Evolutionary conservation across 2,888 invertebrate genomes (phyloP).

Genomic region (Operophtera brumata): DNA sequence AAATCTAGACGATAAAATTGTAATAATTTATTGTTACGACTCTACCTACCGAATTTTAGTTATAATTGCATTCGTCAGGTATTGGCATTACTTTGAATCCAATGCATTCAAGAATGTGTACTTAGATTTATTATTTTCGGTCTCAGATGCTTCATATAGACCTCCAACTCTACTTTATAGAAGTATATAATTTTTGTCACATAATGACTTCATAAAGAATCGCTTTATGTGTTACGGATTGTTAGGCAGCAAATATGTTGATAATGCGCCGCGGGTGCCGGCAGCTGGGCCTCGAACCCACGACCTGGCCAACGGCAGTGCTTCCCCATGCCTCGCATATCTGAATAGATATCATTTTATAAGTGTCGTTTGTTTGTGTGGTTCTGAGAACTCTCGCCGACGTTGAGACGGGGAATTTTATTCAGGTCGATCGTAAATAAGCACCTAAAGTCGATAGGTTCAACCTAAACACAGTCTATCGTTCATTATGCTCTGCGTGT

Average conservation of each 20-base stretch:
- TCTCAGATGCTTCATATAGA: too few relatives aligned
- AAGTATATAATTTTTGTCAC: not conserved
- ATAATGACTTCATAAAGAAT: not conserved
- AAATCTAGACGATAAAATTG: too few relatives aligned
- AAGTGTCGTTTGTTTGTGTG: slow-evolving; percentile 23
- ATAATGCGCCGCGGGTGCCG: slow-evolving; percentile 43
- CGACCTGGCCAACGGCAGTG: slow-evolving; percentile 32
- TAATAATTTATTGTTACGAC: too few relatives aligned
- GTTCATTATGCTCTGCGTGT: too few relatives aligned
- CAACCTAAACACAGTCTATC: too few relatives aligned
- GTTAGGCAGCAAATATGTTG: slow-evolving; percentile 43
- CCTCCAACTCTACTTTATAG: too few relatives aligned
- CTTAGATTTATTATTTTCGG: too few relatives aligned
- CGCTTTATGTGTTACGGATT: slow-evolving; percentile 5
- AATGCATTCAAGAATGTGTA: too few relatives aligned
- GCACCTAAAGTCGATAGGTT: not conserved
- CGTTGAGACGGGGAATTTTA: slow-evolving; percentile 5
- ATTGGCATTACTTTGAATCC: too few relatives aligned
- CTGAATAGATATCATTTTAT: slow-evolving; percentile 60
- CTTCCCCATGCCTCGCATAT: slow-evolving; percentile 59
- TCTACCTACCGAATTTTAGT: too few relatives aligned
- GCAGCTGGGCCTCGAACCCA: slow-evolving; percentile 42
- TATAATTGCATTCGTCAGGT: too few relatives aligned
- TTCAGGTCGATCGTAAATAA: not conserved
- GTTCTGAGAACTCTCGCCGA: slow-evolving; percentile 38